Conservation (phyloP, 2,113 vertebrate species). For the Notiomystis cincta region DNA sequence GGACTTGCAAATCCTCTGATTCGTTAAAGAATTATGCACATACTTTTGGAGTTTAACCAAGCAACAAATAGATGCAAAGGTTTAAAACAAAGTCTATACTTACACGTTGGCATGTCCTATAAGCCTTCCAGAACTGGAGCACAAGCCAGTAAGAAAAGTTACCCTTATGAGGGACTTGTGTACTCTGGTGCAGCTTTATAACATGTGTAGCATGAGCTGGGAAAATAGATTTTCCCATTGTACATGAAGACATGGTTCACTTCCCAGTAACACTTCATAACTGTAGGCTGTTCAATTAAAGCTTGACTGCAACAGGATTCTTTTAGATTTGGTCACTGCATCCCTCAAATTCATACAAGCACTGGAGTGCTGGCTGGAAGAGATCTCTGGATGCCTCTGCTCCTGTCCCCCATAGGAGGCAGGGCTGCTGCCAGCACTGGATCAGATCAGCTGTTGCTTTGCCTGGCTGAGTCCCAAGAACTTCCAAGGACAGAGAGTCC, state of each 20-base stretch:
- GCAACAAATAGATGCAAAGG: background rate
- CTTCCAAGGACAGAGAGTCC: background rate
- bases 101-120: background rate
- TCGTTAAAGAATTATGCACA: background rate
- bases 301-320: background rate
- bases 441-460: background rate
- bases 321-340: background rate
- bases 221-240: background rate
- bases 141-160: background rate
- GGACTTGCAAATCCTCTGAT: background rate
- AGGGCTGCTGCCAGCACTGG: background rate
- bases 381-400: background rate
- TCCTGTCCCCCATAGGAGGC: background rate
- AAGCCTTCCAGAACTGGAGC: background rate
- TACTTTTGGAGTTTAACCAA: background rate
- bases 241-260: background rate
- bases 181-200: background rate
- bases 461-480: background rate
- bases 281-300: background rate
- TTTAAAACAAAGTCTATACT: background rate
- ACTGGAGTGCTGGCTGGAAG: background rate
- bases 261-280: background rate
- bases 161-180: background rate
- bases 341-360: background rate
- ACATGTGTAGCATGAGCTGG: rapidly evolving